Conservation (phyloP, 2,113 vertebrate genomes). For the human region DNA sequence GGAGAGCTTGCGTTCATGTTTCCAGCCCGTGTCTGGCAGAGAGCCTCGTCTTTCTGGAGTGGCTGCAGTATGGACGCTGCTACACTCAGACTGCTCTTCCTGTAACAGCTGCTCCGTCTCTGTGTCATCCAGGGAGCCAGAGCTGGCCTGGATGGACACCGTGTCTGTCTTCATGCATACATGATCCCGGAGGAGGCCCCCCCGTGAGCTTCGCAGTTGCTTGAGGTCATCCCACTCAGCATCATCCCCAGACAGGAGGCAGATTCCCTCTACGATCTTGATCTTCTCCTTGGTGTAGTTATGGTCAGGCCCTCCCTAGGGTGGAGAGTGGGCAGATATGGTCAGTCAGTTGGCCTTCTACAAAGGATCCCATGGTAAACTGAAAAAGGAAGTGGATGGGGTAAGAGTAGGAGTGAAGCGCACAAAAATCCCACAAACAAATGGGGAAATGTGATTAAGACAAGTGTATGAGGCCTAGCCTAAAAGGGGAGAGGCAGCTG, state of each 20-base stretch:
- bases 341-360: neutral
- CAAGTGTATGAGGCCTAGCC: neutral
- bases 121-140: slow-evolving; percentile 94
- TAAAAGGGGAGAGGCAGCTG: neutral
- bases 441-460: neutral
- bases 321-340: neutral
- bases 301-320: slow-evolving; percentile 90
- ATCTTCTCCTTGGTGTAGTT: slow-evolving; percentile 98
- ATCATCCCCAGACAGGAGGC: slow-evolving; percentile 94
- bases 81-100: slow-evolving; percentile 97
- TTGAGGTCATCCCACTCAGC: slow-evolving; percentile 98
- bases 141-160: slow-evolving; percentile 96
- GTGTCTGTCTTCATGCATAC: slow-evolving; percentile 98
- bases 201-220: slow-evolving; percentile 94
- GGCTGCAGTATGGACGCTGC: slow-evolving; percentile 92
- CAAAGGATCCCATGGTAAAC: neutral
- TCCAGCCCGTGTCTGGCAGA: slow-evolving; percentile 97
- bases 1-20: slow-evolving; percentile 92
- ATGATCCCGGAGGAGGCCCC: slow-evolving; percentile 93
- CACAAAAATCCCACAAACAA: neutral
- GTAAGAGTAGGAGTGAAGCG: neutral
- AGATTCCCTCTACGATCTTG: slow-evolving; percentile 97
- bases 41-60: slow-evolving; percentile 92
- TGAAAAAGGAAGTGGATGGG: neutral
- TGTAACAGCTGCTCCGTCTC: slow-evolving; percentile 98